phyloP scores from a whole-genome alignment of 2,113 vertebrate genomes.

The Pteruthius melanotis region DNA sequence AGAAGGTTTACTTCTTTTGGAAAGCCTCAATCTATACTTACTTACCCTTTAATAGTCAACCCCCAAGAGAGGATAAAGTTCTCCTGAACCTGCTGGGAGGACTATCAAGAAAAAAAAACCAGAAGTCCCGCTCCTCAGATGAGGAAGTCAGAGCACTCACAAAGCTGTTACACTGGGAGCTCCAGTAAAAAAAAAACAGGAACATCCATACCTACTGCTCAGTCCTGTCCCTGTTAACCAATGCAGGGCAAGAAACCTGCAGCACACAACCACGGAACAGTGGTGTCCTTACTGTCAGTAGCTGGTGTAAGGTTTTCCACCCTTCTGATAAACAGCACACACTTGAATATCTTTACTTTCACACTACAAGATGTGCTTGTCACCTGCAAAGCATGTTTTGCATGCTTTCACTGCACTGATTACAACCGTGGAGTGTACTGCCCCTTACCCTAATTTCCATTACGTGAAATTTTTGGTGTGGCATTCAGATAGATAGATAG shows the following conservation, averaged over 20 bases:
- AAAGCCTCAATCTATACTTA: neutral
- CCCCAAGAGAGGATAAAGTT: neutral
- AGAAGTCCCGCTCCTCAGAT: neutral
- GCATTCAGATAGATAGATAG: no score
- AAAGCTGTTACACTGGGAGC: neutral
- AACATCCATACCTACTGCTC: neutral
- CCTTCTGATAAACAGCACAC: neutral
- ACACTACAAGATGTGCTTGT: neutral
- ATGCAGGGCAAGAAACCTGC: neutral
- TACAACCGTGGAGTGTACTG: neutral
- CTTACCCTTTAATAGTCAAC: neutral
- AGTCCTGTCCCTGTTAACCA: neutral
- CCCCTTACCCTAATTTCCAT: neutral
- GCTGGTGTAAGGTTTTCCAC: neutral
- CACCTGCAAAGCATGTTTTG: neutral
- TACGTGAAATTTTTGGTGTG: neutral
- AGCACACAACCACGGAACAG: neutral
- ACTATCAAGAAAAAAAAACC: neutral
- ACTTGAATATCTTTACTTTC: neutral
- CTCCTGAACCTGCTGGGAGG: neutral
- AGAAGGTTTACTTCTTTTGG: neutral
- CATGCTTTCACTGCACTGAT: neutral
- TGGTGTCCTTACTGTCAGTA: neutral
- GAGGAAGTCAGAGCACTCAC: neutral
- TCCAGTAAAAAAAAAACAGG: neutral